Conservation (phyloP, 2,113 vertebrate species). For the Neolamprologus sp. region DNA sequence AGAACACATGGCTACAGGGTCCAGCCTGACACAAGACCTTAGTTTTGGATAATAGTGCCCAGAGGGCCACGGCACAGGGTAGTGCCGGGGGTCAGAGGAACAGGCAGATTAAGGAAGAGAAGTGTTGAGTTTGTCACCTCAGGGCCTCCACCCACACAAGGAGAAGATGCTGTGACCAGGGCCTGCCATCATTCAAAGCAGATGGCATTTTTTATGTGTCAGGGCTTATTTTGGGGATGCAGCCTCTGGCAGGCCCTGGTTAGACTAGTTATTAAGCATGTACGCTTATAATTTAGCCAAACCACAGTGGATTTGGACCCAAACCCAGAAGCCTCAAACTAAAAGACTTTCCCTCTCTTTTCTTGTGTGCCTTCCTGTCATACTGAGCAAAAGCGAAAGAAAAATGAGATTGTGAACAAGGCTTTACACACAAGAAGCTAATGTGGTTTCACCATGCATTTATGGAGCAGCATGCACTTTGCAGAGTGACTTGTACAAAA, state of each 20-base stretch:
- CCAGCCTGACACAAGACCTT: constrained; percentile 30
- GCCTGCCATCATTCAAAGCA: constrained; percentile 64
- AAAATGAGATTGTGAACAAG: background rate
- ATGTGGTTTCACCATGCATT: background rate
- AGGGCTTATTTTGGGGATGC: constrained; percentile 62
- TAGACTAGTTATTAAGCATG: constrained; percentile 67
- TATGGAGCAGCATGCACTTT: background rate
- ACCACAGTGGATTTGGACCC: constrained; percentile 58
- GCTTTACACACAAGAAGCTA: background rate
- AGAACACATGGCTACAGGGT: constrained; percentile 42
- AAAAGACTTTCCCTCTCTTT: constrained; percentile 13
- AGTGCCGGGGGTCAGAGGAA: constrained; percentile 46
- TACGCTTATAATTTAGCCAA: constrained; percentile 57
- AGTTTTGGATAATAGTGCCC: constrained; percentile 49
- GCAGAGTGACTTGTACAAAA: background rate
- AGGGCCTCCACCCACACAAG: constrained; percentile 43
- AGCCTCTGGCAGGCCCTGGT: constrained; percentile 60
- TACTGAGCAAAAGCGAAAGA: background rate
- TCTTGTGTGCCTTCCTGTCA: constrained; percentile 15
- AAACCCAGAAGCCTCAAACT: constrained; percentile 53
- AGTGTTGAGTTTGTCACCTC: constrained; percentile 69
- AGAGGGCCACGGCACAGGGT: constrained; percentile 15
- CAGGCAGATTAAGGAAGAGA: constrained; percentile 57
- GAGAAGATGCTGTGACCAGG: constrained; percentile 21
- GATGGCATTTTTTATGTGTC: constrained; percentile 65